phyloP scores from a whole-genome alignment of 2,888 invertebrate species.

The Trisateles emortualis region DNA sequence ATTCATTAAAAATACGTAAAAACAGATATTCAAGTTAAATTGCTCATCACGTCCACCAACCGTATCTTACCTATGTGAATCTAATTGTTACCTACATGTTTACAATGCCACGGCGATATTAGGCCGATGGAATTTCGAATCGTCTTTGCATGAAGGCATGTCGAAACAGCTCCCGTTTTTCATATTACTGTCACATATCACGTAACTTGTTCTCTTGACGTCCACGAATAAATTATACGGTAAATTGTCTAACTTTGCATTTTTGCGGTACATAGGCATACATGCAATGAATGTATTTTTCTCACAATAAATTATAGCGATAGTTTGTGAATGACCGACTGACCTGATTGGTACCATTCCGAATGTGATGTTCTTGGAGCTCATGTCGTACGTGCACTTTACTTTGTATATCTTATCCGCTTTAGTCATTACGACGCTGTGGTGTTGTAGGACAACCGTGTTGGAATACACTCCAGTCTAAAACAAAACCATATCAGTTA shows the following conservation, averaged over 20 bases:
- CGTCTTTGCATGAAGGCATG: slow-evolving; percentile 57
- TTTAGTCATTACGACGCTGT: slow-evolving; percentile 98
- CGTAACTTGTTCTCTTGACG: slow-evolving; percentile 58
- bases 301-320: slow-evolving; percentile 43
- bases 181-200: slow-evolving; percentile 63
- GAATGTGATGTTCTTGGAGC: slow-evolving; percentile 98
- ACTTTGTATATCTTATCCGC: slow-evolving; percentile 98
- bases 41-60: slow-evolving; percentile 60
- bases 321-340: slow-evolving; percentile 53
- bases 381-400: slow-evolving; percentile 98
- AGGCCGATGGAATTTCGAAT: slow-evolving; percentile 65
- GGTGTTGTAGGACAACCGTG: slow-evolving; percentile 97
- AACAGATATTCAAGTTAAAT: slow-evolving; percentile 54
- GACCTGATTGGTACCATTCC: slow-evolving; percentile 98
- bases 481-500: slow-evolving; percentile 53
- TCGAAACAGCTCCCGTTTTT: slow-evolving; percentile 58
- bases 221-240: slow-evolving; percentile 62
- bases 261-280: slow-evolving; percentile 39
- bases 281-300: slow-evolving; percentile 33
- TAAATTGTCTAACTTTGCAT: slow-evolving; percentile 50
- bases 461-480: slow-evolving; percentile 97
- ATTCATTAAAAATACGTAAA: slow-evolving; percentile 59
- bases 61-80: slow-evolving; percentile 56
- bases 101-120: slow-evolving; percentile 64
- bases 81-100: slow-evolving; percentile 68